Percentiles rank a stretch among this genome's conserved stretches.
Conservation (phyloP, 2,797 vertebrate species). For the Kryptopterus vitreolus region DNA sequence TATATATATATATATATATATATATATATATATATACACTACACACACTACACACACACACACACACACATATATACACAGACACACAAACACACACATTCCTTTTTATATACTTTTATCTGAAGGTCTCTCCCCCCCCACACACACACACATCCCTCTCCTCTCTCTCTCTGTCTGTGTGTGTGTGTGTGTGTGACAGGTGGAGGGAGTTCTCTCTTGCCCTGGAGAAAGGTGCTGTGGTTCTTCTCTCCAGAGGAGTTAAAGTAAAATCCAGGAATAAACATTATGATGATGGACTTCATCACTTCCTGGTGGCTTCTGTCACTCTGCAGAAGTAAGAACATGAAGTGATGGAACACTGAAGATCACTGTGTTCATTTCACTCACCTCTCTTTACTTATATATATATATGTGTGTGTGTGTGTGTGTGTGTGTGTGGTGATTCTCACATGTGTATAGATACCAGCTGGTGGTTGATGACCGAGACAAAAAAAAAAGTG, state of each 20-base stretch:
- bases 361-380: neutral
- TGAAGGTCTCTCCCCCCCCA: too few species aligned
- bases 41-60: neutral
- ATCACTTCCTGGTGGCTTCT: constrained; percentile 85
- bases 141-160: too few species aligned
- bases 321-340: constrained; percentile 83
- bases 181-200: constrained; percentile 70
- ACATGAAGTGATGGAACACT: neutral
- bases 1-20: neutral
- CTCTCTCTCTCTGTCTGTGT: neutral
- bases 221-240: constrained; percentile 87
- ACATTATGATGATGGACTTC: constrained; percentile 86
- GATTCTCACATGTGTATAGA: constrained; percentile 62
- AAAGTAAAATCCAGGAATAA: constrained; percentile 81
- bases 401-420: neutral
- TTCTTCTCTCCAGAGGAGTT: constrained; percentile 81
- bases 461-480: constrained; percentile 88
- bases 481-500: constrained; percentile 80
- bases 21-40: neutral
- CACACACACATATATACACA: neutral
- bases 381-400: too few species aligned
- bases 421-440: neutral
- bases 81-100: too few species aligned
- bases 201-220: constrained; percentile 86
- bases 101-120: too few species aligned